phyloP scores from a whole-genome alignment of 2,888 invertebrate species.

The Scaptomyza caliginosa region DNA sequence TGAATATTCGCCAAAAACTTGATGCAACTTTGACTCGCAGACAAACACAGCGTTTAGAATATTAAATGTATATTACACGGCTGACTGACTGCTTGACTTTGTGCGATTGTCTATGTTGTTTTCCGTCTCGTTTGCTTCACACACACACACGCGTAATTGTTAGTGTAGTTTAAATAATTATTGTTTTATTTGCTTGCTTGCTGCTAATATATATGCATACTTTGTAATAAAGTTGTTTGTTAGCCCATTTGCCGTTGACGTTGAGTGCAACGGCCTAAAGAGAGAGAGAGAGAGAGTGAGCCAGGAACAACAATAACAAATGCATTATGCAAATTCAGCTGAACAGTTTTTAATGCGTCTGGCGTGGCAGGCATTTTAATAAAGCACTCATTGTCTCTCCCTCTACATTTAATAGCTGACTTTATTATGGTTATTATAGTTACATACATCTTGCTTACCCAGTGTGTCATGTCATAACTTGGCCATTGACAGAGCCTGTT shows the following conservation, averaged over 20 bases:
- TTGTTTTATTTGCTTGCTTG: conserved; percentile 69
- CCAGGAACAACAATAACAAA: not conserved
- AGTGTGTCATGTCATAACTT: conserved; percentile 41
- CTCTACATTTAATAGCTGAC: not conserved
- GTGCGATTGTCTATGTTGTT: conserved; percentile 29
- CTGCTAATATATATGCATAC: conserved; percentile 4
- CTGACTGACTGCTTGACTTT: conserved; percentile 41
- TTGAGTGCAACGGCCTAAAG: conserved; percentile 43
- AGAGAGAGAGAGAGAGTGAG: not conserved
- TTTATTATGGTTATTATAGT: conserved; percentile 21
- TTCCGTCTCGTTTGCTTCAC: conserved; percentile 37
- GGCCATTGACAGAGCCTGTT: conserved; percentile 23
- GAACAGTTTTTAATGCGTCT: conserved; percentile 57
- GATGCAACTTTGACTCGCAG: conserved; percentile 43
- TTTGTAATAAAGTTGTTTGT: conserved; percentile 62
- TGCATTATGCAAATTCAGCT: conserved; percentile 52
- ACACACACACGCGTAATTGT: conserved; percentile 18
- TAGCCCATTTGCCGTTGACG: conserved; percentile 31
- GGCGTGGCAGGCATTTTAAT: conserved; percentile 49
- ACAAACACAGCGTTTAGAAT: conserved; percentile 48
- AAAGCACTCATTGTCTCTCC: conserved; percentile 19
- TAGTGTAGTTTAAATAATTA: conserved; percentile 63
- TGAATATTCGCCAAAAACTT: conserved; percentile 61
- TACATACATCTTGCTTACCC: conserved; percentile 32
- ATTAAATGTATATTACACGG: conserved; percentile 63